phyloP scores from a whole-genome alignment of 2,113 vertebrate species.

The Glaucidium brasilianum region DNA sequence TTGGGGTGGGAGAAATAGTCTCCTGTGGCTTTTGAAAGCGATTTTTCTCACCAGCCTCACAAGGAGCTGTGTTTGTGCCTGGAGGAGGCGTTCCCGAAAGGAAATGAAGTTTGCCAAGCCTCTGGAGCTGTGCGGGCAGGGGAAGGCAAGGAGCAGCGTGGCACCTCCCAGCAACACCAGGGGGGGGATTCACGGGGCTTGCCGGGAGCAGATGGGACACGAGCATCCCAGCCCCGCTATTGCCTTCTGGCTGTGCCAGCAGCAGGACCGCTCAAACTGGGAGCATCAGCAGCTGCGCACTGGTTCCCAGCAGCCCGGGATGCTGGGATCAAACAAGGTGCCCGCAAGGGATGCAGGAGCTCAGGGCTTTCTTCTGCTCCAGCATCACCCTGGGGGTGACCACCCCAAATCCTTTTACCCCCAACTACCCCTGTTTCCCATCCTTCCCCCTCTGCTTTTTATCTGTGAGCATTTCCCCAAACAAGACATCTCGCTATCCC shows the following conservation, averaged over 20 bases:
- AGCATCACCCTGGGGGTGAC: background rate
- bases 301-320: background rate
- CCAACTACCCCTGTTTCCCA: background rate
- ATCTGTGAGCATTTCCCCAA: background rate
- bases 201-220: background rate
- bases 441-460: background rate
- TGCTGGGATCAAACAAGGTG: rapidly evolving
- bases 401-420: background rate
- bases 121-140: background rate
- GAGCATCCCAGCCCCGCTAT: background rate
- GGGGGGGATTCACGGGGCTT: background rate
- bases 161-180: background rate
- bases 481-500: background rate
- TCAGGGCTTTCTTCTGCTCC: background rate
- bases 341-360: background rate
- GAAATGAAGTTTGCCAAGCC: background rate
- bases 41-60: background rate
- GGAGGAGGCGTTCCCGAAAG: background rate
- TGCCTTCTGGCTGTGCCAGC: background rate
- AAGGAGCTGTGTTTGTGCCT: background rate
- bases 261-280: background rate
- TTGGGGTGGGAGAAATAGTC: background rate
- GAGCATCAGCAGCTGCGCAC: rapidly evolving
- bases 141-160: background rate
- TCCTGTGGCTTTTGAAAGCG: background rate